phyloP scores from a whole-genome alignment of 2,113 vertebrate species.

The Corythoichthys haematopterus region DNA sequence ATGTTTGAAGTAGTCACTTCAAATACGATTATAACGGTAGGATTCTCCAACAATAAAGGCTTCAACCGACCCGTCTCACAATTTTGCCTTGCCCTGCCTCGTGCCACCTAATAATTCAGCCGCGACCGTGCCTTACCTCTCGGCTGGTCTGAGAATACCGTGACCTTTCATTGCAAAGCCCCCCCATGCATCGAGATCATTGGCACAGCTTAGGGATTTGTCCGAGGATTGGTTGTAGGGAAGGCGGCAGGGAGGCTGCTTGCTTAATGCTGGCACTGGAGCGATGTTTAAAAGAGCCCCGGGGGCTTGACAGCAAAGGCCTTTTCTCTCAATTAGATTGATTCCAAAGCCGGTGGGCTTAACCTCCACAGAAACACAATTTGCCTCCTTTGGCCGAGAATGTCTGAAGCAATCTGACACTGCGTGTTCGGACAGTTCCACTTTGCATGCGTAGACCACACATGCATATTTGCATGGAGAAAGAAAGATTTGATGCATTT shows the following conservation, averaged over 20 bases:
- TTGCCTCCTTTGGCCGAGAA: conserved; percentile 46
- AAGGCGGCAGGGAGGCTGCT: conserved; percentile 46
- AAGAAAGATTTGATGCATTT: conserved; percentile 15
- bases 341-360: conserved; percentile 50
- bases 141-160: conserved; percentile 39
- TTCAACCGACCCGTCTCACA: conserved; percentile 26
- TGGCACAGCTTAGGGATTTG: conserved; percentile 49
- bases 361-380: conserved; percentile 49
- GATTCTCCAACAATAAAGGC: conserved; percentile 11
- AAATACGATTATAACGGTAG: conserved; percentile 22
- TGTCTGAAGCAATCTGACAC: conserved; percentile 41
- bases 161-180: conserved; percentile 63
- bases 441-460: conserved; percentile 2
- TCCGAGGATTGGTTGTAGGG: conserved; percentile 39
- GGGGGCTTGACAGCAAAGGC: conserved; percentile 47
- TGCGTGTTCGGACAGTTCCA: conserved; percentile 2
- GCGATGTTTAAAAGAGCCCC: conserved; percentile 46
- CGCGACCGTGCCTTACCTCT: conserved; percentile 42
- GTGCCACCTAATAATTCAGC: conserved; percentile 57
- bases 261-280: conserved; percentile 52
- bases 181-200: conserved; percentile 51
- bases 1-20: conserved; percentile 9
- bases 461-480: conserved; percentile 15
- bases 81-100: conserved; percentile 50
- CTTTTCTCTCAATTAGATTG: conserved; percentile 56